Evolutionary conservation across 2,888 invertebrate genomes (phyloP).

Genomic region (Ectemnius lituratus): DNA sequence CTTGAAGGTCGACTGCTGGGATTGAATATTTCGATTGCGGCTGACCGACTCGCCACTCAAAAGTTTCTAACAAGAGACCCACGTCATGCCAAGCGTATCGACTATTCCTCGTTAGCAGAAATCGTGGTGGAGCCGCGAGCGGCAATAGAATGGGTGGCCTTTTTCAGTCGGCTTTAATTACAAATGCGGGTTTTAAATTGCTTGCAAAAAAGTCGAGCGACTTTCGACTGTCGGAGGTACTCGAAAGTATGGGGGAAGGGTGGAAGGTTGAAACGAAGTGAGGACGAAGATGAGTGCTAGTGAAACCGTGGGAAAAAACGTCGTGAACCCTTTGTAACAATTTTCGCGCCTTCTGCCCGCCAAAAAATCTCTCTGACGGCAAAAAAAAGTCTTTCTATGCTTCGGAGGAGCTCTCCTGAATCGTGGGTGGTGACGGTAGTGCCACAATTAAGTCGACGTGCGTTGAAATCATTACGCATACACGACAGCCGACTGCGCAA

Average conservation of each 20-base stretch:
- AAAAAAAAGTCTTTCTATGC: constrained; percentile 32
- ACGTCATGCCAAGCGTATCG: too few relatives aligned
- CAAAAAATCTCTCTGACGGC: background rate
- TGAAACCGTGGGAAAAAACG: constrained; percentile 14
- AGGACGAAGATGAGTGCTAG: background rate
- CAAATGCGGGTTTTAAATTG: constrained; percentile 42
- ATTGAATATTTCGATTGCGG: too few relatives aligned
- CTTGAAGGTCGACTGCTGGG: too few relatives aligned
- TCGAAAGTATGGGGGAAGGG: background rate
- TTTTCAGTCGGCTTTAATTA: constrained; percentile 46
- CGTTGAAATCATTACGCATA: constrained; percentile 40
- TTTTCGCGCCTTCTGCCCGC: constrained; percentile 37
- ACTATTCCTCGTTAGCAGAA: too few relatives aligned
- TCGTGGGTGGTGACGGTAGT: background rate
- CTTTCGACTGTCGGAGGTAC: constrained; percentile 43
- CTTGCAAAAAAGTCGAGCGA: constrained; percentile 36
- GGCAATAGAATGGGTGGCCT: constrained; percentile 38
- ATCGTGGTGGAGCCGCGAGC: background rate
- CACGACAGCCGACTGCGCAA: too few relatives aligned
- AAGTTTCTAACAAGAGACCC: too few relatives aligned
- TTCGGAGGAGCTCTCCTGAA: constrained; percentile 30
- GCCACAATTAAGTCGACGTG: constrained; percentile 43
- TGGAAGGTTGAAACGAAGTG: constrained; percentile 16
- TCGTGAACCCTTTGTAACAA: constrained; percentile 45
- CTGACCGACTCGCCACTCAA: too few relatives aligned